Base-by-base conservation (phyloP, 2,888 invertebrate genomes). In the Harmothoe impar region DNA sequence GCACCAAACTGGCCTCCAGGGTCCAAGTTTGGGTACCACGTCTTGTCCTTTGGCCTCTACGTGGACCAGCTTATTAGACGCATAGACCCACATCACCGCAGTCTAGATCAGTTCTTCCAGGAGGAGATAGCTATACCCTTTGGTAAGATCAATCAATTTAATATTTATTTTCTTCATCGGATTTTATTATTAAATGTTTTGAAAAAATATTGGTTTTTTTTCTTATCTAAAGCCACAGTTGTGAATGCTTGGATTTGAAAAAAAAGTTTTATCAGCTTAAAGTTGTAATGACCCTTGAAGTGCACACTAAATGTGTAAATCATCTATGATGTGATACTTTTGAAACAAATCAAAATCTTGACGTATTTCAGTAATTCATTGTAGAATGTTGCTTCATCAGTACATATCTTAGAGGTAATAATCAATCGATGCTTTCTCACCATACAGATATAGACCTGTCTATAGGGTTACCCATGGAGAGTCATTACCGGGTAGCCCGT, bases 31-130 rank as follows among this genome's bases (percentile, higher is more conserved):
- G 96, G 96, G 29, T 96, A 96, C 93, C 96, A 96, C 93, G 95
- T 94, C 1, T 91, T 96, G 10, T 96, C 96, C 0, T 94, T 94
- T 91, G 96, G 96, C 25, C 94, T 96, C 93, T 95, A 95, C 77
- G 94, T 95, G 15, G 96, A 96, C 91, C 95, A 95, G 84, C 93
- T 96, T 77, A 94, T 96, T 12, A 90, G 95, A 51, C 93, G 94
- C 90, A 95, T 94, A 0, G 96, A 96, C 93, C 95, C 95, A 5
- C 93, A 95, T 88, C 93, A 95, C 15, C 92, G 96, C 62, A 93
- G 93, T n/a, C 92, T 96, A 23, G 94, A 94, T 17, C 94, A 94
- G 90, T 95, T 96, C 91, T 95, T 96, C 93, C 91, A 93, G 23
- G 96, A 95, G 29, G 95, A 95, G 91, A 93, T 95, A 31, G 94